phyloP scores from a whole-genome alignment of 92 coral and sea anemone species.

The Isaurus tuberculatus region DNA sequence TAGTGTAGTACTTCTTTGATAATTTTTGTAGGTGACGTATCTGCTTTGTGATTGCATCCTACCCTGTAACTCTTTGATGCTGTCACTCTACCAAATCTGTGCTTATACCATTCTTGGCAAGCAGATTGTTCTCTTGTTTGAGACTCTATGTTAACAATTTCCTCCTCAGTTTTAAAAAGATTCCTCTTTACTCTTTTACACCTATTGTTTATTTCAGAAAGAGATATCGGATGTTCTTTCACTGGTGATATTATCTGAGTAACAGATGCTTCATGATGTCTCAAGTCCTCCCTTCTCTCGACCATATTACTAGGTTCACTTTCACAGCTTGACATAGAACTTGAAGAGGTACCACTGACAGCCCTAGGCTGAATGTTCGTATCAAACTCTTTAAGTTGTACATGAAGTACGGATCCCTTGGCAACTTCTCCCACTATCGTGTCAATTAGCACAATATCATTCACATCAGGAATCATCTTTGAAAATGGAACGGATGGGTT shows the following conservation, averaged over 20 bases:
- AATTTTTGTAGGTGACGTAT: constrained; percentile 56
- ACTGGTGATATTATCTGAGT: constrained; percentile 4
- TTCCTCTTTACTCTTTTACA: constrained; percentile 56
- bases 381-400: constrained; percentile 57
- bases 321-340: not conserved
- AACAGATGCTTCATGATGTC: constrained; percentile 8
- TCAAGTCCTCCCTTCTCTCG: constrained; percentile 10
- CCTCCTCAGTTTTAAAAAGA: constrained; percentile 48
- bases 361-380: constrained; percentile 4
- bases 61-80: constrained; percentile 63
- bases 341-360: constrained; percentile 6
- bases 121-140: constrained; percentile 45
- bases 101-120: constrained; percentile 40
- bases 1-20: constrained; percentile 38
- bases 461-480: constrained; percentile 61
- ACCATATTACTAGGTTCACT: not conserved
- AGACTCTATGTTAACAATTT: constrained; percentile 30
- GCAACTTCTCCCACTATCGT: constrained; percentile 61
- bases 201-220: constrained; percentile 64
- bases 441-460: constrained; percentile 52
- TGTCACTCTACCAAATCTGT: constrained; percentile 39
- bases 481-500: constrained; percentile 61
- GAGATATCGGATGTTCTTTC: constrained; percentile 35
- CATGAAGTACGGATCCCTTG: constrained; percentile 70
- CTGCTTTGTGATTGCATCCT: constrained; percentile 65